Conservation (phyloP, 2,113 vertebrate species). For the Hydrochoerus hydrochaeris region DNA sequence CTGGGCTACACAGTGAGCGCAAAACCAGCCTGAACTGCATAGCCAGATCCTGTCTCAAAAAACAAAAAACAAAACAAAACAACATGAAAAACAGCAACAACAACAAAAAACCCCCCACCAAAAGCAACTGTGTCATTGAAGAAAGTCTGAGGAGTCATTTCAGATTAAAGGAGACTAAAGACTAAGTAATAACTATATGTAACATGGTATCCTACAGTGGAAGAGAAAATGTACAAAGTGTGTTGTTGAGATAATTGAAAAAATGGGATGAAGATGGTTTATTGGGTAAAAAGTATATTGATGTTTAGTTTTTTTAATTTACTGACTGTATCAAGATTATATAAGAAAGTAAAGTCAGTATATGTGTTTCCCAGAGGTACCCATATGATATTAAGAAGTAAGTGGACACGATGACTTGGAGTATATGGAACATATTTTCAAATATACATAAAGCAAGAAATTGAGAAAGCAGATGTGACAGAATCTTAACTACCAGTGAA, state of each 20-base stretch:
- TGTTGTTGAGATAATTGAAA: neutral
- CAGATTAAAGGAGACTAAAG: slow-evolving; percentile 10
- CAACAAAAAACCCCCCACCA: too few relatives aligned
- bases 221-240: neutral
- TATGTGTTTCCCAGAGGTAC: neutral
- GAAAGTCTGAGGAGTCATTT: neutral
- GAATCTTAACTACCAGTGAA: neutral
- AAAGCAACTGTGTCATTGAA: neutral
- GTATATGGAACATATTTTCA: neutral
- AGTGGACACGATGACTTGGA: neutral
- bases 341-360: neutral
- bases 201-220: neutral
- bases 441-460: neutral
- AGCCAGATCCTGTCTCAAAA: too few relatives aligned
- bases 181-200: neutral
- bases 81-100: too few relatives aligned
- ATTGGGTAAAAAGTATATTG: neutral
- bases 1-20: too few relatives aligned
- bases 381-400: neutral
- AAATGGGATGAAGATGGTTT: neutral
- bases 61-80: too few relatives aligned
- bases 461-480: neutral
- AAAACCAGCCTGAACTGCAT: too few relatives aligned
- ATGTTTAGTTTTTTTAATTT: slow-evolving; percentile 19
- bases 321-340: neutral